Percentiles rank a stretch among this genome's conserved stretches.
Evolutionary conservation across 1,140 invertebrate species (phyloP).

Genomic region (Hetaerina americana): DNA sequence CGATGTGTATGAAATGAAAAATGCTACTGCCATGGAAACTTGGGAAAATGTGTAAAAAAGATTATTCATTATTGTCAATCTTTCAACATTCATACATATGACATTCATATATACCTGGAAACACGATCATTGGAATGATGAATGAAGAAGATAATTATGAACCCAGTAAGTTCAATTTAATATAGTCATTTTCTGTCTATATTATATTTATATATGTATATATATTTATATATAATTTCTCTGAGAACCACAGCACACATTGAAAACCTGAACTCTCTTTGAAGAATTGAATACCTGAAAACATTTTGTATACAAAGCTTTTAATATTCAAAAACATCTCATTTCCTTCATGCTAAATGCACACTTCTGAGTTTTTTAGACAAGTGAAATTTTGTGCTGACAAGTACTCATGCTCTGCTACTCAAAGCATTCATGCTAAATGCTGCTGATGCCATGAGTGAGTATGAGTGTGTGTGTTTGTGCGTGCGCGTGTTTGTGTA

Average conservation of each 20-base stretch:
- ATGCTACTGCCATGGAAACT: background rate
- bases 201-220: background rate
- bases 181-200: background rate
- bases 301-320: background rate
- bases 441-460: no score
- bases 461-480: no score
- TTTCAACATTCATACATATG: background rate
- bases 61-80: background rate
- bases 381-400: no score
- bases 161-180: background rate
- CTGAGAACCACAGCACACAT: background rate
- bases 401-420: no score
- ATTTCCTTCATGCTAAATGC: background rate
- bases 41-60: background rate
- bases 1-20: background rate
- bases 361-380: no score
- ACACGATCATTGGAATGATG: background rate
- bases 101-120: background rate
- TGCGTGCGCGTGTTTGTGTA: no score
- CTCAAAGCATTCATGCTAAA: no score
- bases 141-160: background rate
- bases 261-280: background rate
- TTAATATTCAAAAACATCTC: background rate
- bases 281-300: background rate
- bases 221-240: background rate